A percentile compares a stretch with the other conserved stretches of the same genome.
Conservation (phyloP, 2,888 invertebrate species). For the Pharmacophagus antenor region DNA sequence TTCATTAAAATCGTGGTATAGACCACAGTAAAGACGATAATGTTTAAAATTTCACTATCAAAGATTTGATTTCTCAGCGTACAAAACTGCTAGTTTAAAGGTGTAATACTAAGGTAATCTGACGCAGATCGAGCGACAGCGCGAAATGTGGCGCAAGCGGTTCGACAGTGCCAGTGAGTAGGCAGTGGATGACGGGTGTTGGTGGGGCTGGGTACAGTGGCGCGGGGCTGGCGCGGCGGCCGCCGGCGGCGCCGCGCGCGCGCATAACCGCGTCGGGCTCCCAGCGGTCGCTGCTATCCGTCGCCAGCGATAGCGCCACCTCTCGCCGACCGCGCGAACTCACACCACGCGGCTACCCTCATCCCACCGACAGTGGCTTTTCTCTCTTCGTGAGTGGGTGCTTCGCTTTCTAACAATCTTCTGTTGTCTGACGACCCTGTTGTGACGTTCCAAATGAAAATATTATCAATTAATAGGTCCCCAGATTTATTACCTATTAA, state of each 20-base stretch:
- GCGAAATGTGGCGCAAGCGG: conserved; percentile 82
- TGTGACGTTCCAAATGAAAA: neutral
- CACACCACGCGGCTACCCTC: conserved; percentile 63
- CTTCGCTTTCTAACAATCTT: conserved; percentile 76
- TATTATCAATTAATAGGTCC: too few relatives aligned
- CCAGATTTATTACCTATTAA: neutral
- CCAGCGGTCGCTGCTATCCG: conserved; percentile 76
- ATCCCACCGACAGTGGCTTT: conserved; percentile 70
- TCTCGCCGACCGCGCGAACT: conserved; percentile 69
- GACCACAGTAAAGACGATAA: neutral
- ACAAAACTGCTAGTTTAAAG: too few relatives aligned
- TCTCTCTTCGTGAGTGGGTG: conserved; percentile 80
- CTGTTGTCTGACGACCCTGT: conserved; percentile 45
- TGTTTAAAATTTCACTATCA: neutral
- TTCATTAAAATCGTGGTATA: neutral
- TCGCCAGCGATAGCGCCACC: conserved; percentile 75
- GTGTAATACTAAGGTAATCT: neutral
- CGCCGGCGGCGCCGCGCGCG: conserved; percentile 54
- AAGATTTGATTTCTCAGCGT: too few relatives aligned
- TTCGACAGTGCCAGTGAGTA: conserved; percentile 80
- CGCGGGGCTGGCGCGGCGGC: conserved; percentile 52
- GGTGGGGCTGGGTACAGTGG: conserved; percentile 42
- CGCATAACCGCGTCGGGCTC: conserved; percentile 57
- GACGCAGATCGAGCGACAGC: conserved; percentile 83
- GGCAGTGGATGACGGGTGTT: conserved; percentile 66